Conservation (phyloP, 1,140 invertebrate species). For the Drosophila auraria region DNA sequence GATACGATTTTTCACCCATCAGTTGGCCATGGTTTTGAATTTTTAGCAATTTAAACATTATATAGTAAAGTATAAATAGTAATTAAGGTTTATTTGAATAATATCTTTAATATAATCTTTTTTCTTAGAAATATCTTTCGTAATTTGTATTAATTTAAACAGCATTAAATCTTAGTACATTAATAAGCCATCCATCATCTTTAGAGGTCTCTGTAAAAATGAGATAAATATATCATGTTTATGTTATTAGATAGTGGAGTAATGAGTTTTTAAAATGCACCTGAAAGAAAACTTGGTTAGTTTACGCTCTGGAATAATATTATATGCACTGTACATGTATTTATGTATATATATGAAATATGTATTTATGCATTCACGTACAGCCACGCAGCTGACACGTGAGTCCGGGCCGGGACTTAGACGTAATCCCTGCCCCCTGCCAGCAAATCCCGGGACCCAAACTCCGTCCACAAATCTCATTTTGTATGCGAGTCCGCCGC, state of each 20-base stretch:
- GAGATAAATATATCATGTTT: not conserved
- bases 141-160: not conserved
- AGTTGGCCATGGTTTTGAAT: too few relatives aligned
- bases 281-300: constrained; percentile 8
- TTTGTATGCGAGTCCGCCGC: constrained; percentile 72
- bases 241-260: not conserved
- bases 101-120: too few relatives aligned
- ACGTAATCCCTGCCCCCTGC: constrained; percentile 25
- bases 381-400: constrained; percentile 29
- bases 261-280: constrained; percentile 27
- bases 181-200: not conserved
- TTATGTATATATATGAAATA: constrained; percentile 13
- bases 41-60: too few relatives aligned
- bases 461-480: constrained; percentile 67
- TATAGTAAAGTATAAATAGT: too few relatives aligned
- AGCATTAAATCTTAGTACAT: not conserved
- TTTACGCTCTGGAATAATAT: constrained; percentile 22
- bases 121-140: too few relatives aligned
- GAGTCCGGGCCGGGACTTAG: constrained; percentile 43
- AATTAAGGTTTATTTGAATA: too few relatives aligned
- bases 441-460: constrained; percentile 44
- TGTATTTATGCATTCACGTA: constrained; percentile 36
- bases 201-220: too few relatives aligned
- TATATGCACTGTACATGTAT: not conserved
- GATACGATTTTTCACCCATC: not conserved